phyloP scores from a whole-genome alignment of 2,888 invertebrate genomes.

The Dorcus parallelipipedus region DNA sequence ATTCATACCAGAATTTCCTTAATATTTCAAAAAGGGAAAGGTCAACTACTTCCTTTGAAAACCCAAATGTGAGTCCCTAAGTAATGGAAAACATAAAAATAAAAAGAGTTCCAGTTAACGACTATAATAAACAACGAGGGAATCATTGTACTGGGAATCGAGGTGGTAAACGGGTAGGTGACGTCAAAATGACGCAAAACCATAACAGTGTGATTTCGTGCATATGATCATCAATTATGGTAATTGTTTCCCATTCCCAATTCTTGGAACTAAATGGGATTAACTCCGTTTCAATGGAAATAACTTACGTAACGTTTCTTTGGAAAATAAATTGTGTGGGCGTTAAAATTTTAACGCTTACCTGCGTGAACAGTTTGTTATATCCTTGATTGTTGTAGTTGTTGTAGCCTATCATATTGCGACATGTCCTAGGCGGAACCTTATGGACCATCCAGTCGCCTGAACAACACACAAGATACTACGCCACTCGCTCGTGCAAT shows the following conservation, averaged over 20 bases:
- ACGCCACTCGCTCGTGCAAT: background rate
- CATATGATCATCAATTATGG: slow-evolving; percentile 16
- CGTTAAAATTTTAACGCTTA: slow-evolving; percentile 39
- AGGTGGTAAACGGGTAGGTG: slow-evolving; percentile 16
- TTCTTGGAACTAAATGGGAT: slow-evolving; percentile 16
- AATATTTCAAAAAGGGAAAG: no score
- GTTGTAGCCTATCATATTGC: slow-evolving; percentile 75
- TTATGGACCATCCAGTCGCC: slow-evolving; percentile 38
- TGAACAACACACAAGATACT: background rate
- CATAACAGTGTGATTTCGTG: slow-evolving; percentile 12
- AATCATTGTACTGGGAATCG: background rate
- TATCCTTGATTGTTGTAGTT: slow-evolving; percentile 70
- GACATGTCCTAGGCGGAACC: slow-evolving; percentile 55
- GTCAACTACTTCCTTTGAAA: no score
- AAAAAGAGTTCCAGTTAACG: no score
- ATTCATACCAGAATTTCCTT: no score
- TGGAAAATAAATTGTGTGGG: slow-evolving; percentile 3
- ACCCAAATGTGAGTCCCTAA: no score
- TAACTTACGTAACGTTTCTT: background rate
- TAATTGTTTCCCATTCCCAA: slow-evolving; percentile 19
- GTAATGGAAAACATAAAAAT: no score
- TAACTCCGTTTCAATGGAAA: background rate
- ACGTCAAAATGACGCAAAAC: slow-evolving; percentile 34
- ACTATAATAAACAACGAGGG: no score
- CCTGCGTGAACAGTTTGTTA: slow-evolving; percentile 83